Conservation (phyloP, 2,797 vertebrate species). For the Selene dorsalis region DNA sequence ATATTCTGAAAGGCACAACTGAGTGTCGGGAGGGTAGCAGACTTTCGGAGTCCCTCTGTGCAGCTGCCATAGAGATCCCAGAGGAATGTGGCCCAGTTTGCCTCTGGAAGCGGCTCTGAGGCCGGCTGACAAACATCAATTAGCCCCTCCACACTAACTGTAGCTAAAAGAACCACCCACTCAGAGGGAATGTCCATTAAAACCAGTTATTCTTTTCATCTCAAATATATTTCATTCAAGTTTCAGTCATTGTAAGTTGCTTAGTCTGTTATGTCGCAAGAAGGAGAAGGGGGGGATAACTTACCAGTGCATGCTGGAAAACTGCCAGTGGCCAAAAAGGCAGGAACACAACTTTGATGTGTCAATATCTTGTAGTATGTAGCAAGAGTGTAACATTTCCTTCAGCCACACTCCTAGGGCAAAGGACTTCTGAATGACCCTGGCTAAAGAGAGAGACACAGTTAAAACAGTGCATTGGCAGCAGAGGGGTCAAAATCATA, state of each 20-base stretch:
- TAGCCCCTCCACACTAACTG: slow-evolving; percentile 71
- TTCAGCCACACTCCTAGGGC: slow-evolving; percentile 36
- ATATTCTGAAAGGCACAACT: slow-evolving; percentile 54
- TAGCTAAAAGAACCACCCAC: slow-evolving; percentile 75
- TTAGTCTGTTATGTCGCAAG: slow-evolving; percentile 42
- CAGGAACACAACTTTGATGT: slow-evolving; percentile 68
- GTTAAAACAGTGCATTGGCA: slow-evolving; percentile 3
- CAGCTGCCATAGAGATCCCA: slow-evolving; percentile 81
- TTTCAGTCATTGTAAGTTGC: slow-evolving; percentile 43
- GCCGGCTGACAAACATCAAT: slow-evolving; percentile 76
- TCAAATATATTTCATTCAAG: slow-evolving; percentile 46
- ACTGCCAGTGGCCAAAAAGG: slow-evolving; percentile 54
- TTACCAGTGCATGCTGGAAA: slow-evolving; percentile 63
- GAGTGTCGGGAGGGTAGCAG: slow-evolving; percentile 62
- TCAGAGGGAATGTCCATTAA: slow-evolving; percentile 59
- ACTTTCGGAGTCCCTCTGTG: slow-evolving; percentile 74
- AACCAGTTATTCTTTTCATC: slow-evolving; percentile 42
- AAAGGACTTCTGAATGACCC: slow-evolving; percentile 29
- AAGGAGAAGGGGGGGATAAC: slow-evolving; percentile 40
- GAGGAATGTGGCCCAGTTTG: slow-evolving; percentile 81
- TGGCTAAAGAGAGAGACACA: slow-evolving; percentile 16
- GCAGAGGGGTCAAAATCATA: slow-evolving; percentile 26
- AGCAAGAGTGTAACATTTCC: slow-evolving; percentile 58
- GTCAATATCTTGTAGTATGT: slow-evolving; percentile 60
- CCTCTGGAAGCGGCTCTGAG: slow-evolving; percentile 73